These are phyloP conservation scores for Ochropleura leucogaster DNA, from an alignment of 2,888 invertebrate species.

Conservation along the genomic window DNA sequence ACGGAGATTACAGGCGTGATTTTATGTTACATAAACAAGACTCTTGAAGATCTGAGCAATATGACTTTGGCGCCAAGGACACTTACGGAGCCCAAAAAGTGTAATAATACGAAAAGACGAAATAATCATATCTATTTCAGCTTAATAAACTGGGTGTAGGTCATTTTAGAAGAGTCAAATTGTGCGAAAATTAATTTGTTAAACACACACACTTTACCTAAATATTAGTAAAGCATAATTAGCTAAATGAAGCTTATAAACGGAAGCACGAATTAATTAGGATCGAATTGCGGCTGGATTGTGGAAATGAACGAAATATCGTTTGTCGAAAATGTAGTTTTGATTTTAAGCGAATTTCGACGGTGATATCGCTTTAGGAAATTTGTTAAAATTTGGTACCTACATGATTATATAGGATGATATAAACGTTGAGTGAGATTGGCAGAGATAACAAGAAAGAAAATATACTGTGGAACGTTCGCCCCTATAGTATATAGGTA, in stretches of 20 bases:
- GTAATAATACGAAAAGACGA: not conserved
- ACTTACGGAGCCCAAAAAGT: not conserved
- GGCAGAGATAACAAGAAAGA: slow-evolving; percentile 44
- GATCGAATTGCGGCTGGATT: slow-evolving; percentile 17
- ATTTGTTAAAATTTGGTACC: not conserved
- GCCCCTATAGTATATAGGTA: no score
- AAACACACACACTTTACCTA: slow-evolving; percentile 9
- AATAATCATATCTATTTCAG: not conserved
- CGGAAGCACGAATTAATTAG: slow-evolving; percentile 23
- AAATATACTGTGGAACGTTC: slow-evolving; percentile 2
- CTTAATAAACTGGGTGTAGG: not conserved
- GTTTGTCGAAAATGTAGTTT: slow-evolving; percentile 18
- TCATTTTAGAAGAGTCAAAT: slow-evolving; percentile 9
- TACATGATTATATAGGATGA: not conserved
- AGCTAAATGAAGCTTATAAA: slow-evolving; percentile 30
- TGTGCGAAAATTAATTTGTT: slow-evolving; percentile 19
- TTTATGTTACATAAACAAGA: no score
- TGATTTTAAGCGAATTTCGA: slow-evolving; percentile 11
- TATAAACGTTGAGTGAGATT: slow-evolving; percentile 9
- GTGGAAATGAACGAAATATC: slow-evolving; percentile 16
- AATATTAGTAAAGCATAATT: slow-evolving; percentile 23
- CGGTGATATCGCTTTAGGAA: not conserved
- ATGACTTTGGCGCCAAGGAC: not conserved
- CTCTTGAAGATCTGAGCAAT: not conserved
- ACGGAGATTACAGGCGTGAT: no score